Evolutionary conservation across 2,113 vertebrate species (phyloP), one percentile per base, ranked within the genome.

Genomic region (Vicugna pacos): DNA sequence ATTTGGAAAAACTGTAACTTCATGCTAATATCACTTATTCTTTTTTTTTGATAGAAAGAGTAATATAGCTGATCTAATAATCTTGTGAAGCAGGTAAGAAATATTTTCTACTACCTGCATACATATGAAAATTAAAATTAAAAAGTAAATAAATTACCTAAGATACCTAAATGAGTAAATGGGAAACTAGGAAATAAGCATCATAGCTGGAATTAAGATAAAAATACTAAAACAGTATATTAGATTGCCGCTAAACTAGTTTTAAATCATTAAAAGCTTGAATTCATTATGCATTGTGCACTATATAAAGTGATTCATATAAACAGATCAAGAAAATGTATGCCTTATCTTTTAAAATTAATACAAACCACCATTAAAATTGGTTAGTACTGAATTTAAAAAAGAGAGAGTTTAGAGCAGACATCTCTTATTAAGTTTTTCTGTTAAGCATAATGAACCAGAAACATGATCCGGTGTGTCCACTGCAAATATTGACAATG

Each of bases 191-290:
- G 52, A 82, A n/a, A 50, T 91, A 50, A 73, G 62, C 12, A 48
- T 92, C 9, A 56, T 35, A 48, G 8, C 52, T 69, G 30, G 1
- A 52, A 24, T 76, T 84, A 76, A 83, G 52, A 70, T 77, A 73
- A 92, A 56, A 85, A 83, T 4, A 60, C 14, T 62, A 72, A 92
- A 22, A 28, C 4, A 83, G n/a, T 84, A 28, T 16, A 38, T 70
- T 72, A 56, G 35, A 65, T 69, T 89, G 72, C 10, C 62, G 22
- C 88, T 70, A 54, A 92, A 30, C 3, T 30, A 54, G n/a, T 64
- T 92, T 95, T 89, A 69, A 82, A 62, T 46, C 20, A 80, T 11
- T 60, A 69, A 14, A 94, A 89, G 28, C 32, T 87, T 96, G 3
- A 85, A 80, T 81, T 96, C 46, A 69, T 69, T 64, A 9, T 28